phyloP scores from a whole-genome alignment of 2,888 invertebrate species.

The Sipha maydis region DNA sequence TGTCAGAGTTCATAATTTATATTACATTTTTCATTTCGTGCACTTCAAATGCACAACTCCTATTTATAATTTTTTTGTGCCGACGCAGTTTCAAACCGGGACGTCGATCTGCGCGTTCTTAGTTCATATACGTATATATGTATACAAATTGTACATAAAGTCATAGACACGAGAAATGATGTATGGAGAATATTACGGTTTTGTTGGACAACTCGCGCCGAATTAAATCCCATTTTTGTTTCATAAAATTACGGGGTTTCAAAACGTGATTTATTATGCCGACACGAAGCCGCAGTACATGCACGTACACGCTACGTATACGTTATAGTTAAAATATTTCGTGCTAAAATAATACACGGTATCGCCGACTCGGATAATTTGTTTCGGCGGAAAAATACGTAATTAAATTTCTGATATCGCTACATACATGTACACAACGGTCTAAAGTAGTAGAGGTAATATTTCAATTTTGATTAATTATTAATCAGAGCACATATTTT shows the following conservation, averaged over 20 bases:
- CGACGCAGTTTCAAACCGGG: not conserved
- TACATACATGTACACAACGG: not conserved
- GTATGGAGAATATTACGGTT: not conserved
- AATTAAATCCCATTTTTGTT: not conserved
- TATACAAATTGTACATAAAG: not conserved
- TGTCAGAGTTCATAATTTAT: not conserved
- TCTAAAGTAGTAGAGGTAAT: not conserved
- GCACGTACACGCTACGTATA: not conserved
- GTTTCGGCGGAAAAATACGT: not conserved
- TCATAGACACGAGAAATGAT: not conserved
- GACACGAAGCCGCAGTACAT: not conserved
- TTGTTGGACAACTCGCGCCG: not conserved
- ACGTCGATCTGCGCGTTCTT: not conserved
- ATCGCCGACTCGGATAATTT: not conserved
- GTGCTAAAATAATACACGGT: constrained; percentile 3
- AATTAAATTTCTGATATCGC: not conserved
- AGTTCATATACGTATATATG: not conserved
- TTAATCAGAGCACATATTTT: not conserved
- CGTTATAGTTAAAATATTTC: not conserved
- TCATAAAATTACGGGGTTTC: not conserved
- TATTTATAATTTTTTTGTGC: not conserved
- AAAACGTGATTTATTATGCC: constrained; percentile 19
- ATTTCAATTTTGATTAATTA: not conserved
- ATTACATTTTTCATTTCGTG: not conserved
- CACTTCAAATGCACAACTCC: not conserved